Conservation (phyloP, 1,140 invertebrate species). For the Pararge aegeria region DNA sequence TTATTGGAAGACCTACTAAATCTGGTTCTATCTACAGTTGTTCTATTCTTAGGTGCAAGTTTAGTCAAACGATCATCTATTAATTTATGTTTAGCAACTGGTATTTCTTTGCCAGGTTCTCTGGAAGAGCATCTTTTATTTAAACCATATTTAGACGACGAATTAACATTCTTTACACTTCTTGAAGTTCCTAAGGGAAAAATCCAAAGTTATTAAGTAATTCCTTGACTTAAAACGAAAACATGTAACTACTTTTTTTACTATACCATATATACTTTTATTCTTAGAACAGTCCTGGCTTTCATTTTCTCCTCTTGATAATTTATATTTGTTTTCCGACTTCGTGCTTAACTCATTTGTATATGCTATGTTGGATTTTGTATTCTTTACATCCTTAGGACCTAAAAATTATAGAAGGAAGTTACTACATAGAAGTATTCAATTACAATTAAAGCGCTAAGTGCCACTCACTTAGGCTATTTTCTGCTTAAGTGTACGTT, state of each 20-base stretch:
- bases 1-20: constrained; percentile 28
- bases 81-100: constrained; percentile 14
- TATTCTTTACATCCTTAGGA: constrained; percentile 34
- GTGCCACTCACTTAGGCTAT: too few relatives aligned
- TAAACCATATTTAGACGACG: constrained; percentile 22
- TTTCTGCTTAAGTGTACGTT: too few relatives aligned
- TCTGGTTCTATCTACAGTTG: constrained; percentile 10
- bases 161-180: constrained; percentile 7
- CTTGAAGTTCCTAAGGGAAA: constrained; percentile 22
- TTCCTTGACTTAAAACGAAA: neutral
- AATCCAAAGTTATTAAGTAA: neutral
- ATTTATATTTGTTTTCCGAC: constrained; percentile 34
- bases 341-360: constrained; percentile 41
- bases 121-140: constrained; percentile 23
- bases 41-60: constrained; percentile 13
- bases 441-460: too few relatives aligned
- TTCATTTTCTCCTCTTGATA: constrained; percentile 24
- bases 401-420: constrained; percentile 18
- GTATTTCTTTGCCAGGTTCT: constrained; percentile 17
- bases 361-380: constrained; percentile 38
- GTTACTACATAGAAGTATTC: neutral
- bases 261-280: constrained; percentile 14
- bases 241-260: neutral
- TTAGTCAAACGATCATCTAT: constrained; percentile 21
- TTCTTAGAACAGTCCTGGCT: constrained; percentile 14